phyloP scores from a whole-genome alignment of 2,888 invertebrate genomes.

The Tetranychus piercei region DNA sequence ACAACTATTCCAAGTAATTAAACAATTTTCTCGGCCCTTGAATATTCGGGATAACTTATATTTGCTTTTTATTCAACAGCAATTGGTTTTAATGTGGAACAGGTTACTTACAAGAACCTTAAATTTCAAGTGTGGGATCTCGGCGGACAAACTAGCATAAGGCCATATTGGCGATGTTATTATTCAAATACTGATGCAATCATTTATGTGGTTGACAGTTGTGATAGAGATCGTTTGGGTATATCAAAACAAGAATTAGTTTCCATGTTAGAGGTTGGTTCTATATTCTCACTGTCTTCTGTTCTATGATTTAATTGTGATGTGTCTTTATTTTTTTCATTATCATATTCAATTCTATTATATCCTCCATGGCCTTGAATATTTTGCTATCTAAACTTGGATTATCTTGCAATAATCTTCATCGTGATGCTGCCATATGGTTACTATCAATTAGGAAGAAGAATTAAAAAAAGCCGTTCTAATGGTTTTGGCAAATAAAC shows the following conservation, averaged over 20 bases:
- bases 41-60: not conserved
- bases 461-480: constrained; percentile 86
- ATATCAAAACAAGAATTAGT: constrained; percentile 95
- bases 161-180: constrained; percentile 98
- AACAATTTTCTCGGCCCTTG: not conserved
- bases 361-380: not conserved
- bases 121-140: constrained; percentile 99
- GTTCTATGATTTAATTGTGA: constrained; percentile 14
- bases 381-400: constrained; percentile 10
- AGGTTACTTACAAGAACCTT: constrained; percentile 82
- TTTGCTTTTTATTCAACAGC: constrained; percentile 10
- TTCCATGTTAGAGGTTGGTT: constrained; percentile 77
- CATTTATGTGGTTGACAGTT: constrained; percentile 97
- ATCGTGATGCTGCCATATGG: too few relatives aligned
- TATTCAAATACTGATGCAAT: constrained; percentile 99
- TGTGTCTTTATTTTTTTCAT: constrained; percentile 24
- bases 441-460: constrained; percentile 53
- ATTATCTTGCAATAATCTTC: too few relatives aligned
- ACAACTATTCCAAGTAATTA: constrained; percentile 49
- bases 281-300: not conserved
- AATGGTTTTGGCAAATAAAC: constrained; percentile 94
- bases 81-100: constrained; percentile 92
- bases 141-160: constrained; percentile 90
- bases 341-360: constrained; percentile 11
- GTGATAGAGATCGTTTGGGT: constrained; percentile 93